phyloP scores from a whole-genome alignment of 2,113 vertebrate genomes.

The Leptocoma aspasia region DNA sequence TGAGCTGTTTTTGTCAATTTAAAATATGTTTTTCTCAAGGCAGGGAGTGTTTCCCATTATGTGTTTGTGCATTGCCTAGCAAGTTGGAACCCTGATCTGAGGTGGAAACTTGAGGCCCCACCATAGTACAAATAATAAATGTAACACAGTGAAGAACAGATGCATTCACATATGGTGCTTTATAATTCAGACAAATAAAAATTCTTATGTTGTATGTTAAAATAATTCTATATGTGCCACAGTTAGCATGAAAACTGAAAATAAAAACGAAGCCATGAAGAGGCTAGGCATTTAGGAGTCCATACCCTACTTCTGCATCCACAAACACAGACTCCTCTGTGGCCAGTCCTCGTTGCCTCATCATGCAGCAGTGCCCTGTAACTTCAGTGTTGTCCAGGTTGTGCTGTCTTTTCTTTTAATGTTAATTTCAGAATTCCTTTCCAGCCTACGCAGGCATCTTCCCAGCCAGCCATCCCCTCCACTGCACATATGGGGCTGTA shows the following conservation, averaged over 20 bases:
- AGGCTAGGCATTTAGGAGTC: neutral
- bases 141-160: constrained; percentile 56
- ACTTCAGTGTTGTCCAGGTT: neutral
- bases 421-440: neutral
- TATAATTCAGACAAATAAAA: constrained; percentile 66
- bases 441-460: neutral
- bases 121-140: constrained; percentile 60
- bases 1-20: constrained; percentile 32
- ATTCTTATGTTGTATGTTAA: constrained; percentile 54
- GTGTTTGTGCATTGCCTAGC: constrained; percentile 45
- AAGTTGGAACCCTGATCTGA: constrained; percentile 55
- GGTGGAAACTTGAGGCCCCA: constrained; percentile 62
- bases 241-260: constrained; percentile 33
- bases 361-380: neutral
- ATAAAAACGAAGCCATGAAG: constrained; percentile 17
- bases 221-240: constrained; percentile 39
- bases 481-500: neutral
- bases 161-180: constrained; percentile 58
- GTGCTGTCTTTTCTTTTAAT: neutral
- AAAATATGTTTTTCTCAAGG: constrained; percentile 32
- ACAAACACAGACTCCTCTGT: neutral
- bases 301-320: neutral
- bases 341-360: neutral
- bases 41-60: constrained; percentile 63
- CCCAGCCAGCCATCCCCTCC: neutral